Base-by-base conservation (phyloP, 1,140 invertebrate genomes). In the Diabrotica virgifera region DNA sequence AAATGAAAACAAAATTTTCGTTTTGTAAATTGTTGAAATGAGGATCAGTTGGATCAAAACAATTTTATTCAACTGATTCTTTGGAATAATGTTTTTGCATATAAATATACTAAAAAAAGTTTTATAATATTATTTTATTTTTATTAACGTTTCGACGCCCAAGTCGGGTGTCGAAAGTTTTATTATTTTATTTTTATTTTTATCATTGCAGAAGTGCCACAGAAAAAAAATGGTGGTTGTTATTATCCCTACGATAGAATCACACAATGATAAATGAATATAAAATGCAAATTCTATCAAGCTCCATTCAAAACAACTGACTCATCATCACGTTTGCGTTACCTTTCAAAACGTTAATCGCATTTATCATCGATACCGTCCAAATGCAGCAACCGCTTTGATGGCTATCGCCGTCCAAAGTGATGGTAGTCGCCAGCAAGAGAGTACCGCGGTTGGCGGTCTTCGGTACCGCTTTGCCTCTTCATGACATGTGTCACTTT, bases 401-500 rank as follows among this genome's bases (percentile, higher is more conserved):
- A 63, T 67, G 62, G 11, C 62, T 63, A 67, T 63, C 61, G 46
- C 62, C 13, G 54, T 56, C 52, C 24, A n/a, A 61, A 66, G 61
- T 63, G 60, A 66, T 63, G 50, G 59, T 54, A 37, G 57, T 62
- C 38, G 50, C 63, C 53, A 59, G 13, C 12, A 60, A 50, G 55
- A n/a, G 9, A 35, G 53, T 66, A 51, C 12, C 64, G 24, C 64
- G 35, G 66, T 64, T 40, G 66, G 66, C 57, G 66, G 62, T 67
- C 62, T 52, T 57, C 62, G 62, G 58, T 60, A 50, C 56, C 56
- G 52, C 57, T 59, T 66, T 66, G 59, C 38, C 52, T 59, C 40
- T 10, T 12, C 60, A 60, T 65, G 68, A 66, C 64, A 69, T 60
- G 59, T 69, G 64, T 69, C 68, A 59, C 62, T 66, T 62, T 37